Evolutionary conservation across 2,888 invertebrate genomes (phyloP).

Genomic region (Bursaphelenchus okinawaensis): DNA sequence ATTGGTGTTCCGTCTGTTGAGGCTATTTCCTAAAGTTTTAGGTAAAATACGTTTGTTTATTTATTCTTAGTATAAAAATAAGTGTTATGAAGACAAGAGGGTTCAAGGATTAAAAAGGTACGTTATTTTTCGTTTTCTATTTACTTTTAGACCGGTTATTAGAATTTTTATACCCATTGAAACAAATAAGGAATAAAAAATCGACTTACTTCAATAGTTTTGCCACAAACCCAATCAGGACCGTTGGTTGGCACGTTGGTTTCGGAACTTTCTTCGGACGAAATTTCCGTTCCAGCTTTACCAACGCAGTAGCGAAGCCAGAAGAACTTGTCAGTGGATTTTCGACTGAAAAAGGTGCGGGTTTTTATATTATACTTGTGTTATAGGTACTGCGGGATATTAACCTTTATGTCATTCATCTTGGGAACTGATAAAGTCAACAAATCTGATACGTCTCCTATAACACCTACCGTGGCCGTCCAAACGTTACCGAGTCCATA

Average conservation of each 20-base stretch:
- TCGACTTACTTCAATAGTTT: not conserved
- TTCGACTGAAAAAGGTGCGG: slow-evolving; percentile 15
- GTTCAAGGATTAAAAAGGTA: no score
- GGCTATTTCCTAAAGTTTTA: not conserved
- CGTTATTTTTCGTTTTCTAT: not conserved
- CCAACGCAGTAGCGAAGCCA: slow-evolving; percentile 47
- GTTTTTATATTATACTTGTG: no score
- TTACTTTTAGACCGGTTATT: not conserved
- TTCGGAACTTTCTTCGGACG: slow-evolving; percentile 48
- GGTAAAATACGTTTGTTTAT: no score
- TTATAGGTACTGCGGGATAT: no score
- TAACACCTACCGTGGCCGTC: slow-evolving; percentile 14
- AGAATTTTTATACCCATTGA: not conserved
- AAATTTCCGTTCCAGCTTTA: slow-evolving; percentile 35
- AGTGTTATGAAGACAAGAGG: no score
- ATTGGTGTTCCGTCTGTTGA: slow-evolving; percentile 9
- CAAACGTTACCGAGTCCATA: slow-evolving; percentile 22
- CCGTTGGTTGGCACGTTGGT: slow-evolving; percentile 10
- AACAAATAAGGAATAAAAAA: not conserved
- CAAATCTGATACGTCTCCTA: no score
- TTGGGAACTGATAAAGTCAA: no score
- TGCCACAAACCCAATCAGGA: slow-evolving; percentile 5
- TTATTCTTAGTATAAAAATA: no score
- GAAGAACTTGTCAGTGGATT: slow-evolving; percentile 19
- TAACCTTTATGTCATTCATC: no score